Evolutionary conservation across 2,113 vertebrate species (phyloP).

Genomic region (Chauna torquata): DNA sequence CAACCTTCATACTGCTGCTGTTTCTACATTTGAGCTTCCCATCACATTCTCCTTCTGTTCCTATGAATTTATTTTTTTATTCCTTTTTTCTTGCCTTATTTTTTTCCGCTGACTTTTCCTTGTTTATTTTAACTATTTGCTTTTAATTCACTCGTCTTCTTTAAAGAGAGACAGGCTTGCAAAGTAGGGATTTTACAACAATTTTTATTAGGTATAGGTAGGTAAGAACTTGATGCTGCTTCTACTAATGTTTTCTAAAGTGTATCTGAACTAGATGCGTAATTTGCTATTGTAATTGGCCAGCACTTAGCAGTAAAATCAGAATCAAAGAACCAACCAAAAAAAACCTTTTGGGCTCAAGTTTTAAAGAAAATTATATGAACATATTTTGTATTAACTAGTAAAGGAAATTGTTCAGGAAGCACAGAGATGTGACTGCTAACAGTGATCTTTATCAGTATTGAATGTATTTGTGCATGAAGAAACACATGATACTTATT

Average conservation of each 20-base stretch:
- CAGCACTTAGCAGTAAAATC: neutral
- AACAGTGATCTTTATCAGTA: neutral
- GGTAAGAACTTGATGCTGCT: neutral
- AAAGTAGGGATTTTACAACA: neutral
- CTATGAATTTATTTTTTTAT: neutral
- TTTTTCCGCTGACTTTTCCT: fast-evolving
- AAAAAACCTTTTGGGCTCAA: neutral
- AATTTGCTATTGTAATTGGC: neutral
- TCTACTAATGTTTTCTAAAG: neutral
- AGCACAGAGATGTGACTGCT: neutral
- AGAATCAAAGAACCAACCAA: neutral
- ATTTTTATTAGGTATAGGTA: neutral
- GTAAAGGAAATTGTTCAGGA: neutral
- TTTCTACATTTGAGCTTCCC: neutral
- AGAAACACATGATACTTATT: neutral
- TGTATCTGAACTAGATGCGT: neutral
- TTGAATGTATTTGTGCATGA: neutral
- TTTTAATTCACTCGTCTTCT: neutral
- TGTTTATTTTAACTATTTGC: neutral
- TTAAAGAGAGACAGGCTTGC: neutral
- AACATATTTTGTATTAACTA: neutral
- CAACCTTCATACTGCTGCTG: neutral
- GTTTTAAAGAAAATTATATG: neutral
- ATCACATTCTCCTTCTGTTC: neutral
- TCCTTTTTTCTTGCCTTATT: neutral